These are phyloP conservation scores for Sebastes iracundus DNA, from an alignment of 2,797 vertebrate species.

Conservation along the genomic window DNA sequence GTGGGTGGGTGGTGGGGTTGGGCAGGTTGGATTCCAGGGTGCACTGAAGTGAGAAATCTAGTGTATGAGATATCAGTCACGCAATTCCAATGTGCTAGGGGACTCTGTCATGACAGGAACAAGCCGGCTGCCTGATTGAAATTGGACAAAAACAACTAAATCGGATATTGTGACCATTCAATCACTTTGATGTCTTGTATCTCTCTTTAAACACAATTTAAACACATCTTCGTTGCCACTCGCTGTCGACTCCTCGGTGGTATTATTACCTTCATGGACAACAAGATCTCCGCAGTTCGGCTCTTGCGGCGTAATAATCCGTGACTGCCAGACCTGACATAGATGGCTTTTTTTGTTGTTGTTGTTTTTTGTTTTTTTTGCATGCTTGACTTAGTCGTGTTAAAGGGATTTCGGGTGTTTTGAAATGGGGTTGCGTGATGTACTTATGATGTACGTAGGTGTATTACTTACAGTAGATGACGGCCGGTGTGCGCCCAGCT, in stretches of 20 bases:
- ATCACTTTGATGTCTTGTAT: constrained; percentile 44
- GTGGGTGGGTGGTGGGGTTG: constrained; percentile 31
- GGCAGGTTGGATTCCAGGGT: constrained; percentile 63
- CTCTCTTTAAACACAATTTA: constrained; percentile 52
- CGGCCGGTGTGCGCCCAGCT: fast-evolving
- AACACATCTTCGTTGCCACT: constrained; percentile 51
- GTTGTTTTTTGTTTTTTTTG: not conserved
- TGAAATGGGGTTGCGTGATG: fast-evolving
- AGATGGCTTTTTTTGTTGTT: constrained; percentile 6
- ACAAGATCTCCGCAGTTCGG: constrained; percentile 6
- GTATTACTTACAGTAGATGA: no score
- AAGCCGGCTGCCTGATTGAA: constrained; percentile 56
- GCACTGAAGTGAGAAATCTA: constrained; percentile 73
- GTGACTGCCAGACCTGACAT: not conserved
- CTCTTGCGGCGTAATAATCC: constrained; percentile 11
- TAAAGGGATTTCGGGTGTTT: no score
- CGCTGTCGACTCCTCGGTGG: not conserved
- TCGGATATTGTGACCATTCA: constrained; percentile 54
- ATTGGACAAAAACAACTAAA: constrained; percentile 60
- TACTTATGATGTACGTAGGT: no score
- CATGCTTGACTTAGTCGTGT: constrained; percentile 5
- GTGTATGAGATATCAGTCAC: constrained; percentile 72
- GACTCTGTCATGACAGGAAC: constrained; percentile 59
- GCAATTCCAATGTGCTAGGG: constrained; percentile 56
- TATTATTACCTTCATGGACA: constrained; percentile 18